Conservation (phyloP, 2,113 vertebrate genomes). For the Osmerus mordax region DNA sequence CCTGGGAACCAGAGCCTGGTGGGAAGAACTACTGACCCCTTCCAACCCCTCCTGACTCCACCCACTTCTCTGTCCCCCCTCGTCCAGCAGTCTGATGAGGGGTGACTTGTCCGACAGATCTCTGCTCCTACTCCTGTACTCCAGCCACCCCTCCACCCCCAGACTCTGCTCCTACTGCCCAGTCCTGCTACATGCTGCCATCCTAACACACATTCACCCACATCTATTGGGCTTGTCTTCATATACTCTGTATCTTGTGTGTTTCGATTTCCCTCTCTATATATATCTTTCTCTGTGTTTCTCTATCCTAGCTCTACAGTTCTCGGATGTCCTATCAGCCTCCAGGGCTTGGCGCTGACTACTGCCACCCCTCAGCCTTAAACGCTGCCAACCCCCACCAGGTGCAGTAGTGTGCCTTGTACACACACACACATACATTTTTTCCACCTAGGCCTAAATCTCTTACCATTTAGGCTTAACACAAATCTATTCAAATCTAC, state of each 20-base stretch:
- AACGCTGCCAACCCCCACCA: slow-evolving; percentile 82
- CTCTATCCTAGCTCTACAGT: slow-evolving; percentile 80
- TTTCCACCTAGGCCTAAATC: no score
- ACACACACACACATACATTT: not conserved
- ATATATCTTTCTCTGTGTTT: slow-evolving; percentile 11
- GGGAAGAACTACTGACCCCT: not conserved
- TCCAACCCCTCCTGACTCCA: slow-evolving; percentile 6
- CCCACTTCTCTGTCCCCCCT: not conserved
- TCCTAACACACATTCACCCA: not conserved
- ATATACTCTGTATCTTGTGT: not conserved
- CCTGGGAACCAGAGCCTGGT: not conserved
- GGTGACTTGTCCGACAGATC: not conserved
- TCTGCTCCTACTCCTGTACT: not conserved
- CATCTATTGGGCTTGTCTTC: slow-evolving; percentile 5
- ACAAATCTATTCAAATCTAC: no score
- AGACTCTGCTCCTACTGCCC: not conserved
- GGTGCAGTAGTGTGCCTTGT: slow-evolving; percentile 65
- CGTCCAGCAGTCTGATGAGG: not conserved
- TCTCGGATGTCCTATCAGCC: slow-evolving; percentile 93
- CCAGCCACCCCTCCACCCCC: not conserved
- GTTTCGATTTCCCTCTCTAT: not conserved
- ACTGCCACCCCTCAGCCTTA: slow-evolving; percentile 80
- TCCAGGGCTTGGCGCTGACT: slow-evolving; percentile 74
- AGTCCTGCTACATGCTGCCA: not conserved
- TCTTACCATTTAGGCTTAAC: no score